Conservation (phyloP, 2,797 vertebrate genomes). For the Oceanodroma leucorhoa region DNA sequence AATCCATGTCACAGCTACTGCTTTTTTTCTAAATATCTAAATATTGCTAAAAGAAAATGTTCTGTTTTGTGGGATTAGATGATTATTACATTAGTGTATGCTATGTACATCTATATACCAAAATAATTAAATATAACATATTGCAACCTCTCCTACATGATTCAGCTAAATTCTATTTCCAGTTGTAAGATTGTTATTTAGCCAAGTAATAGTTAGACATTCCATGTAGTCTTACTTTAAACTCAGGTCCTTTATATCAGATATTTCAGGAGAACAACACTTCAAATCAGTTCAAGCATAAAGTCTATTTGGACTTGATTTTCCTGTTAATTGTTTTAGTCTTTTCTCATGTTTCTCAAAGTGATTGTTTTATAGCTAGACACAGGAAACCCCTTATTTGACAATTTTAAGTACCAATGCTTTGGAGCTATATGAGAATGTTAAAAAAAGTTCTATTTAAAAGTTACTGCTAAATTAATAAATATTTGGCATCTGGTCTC, state of each 20-base stretch:
- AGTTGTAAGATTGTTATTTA: not conserved
- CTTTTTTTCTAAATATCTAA: not conserved
- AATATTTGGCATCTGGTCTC: constrained; percentile 64
- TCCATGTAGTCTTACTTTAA: not conserved
- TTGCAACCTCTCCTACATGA: not conserved
- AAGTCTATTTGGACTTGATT: constrained; percentile 58
- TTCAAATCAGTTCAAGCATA: constrained; percentile 48
- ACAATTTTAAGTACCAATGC: constrained; percentile 24
- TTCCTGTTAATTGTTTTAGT: constrained; percentile 63
- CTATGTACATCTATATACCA: not conserved
- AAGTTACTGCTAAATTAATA: constrained; percentile 55
- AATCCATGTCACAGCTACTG: not conserved
- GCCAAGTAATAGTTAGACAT: not conserved
- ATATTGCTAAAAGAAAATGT: not conserved
- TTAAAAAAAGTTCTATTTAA: constrained; percentile 55
- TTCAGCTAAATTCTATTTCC: not conserved
- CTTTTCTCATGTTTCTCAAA: constrained; percentile 64
- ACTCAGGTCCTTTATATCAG: constrained; percentile 5
- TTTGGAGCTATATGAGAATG: constrained; percentile 52
- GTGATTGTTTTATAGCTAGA: constrained; percentile 63
- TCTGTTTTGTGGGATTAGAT: not conserved
- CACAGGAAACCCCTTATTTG: constrained; percentile 61
- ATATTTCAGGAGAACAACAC: constrained; percentile 39
- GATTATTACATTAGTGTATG: not conserved
- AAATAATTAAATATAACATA: not conserved